Evolutionary conservation across 2,888 invertebrate genomes (phyloP).

Genomic region (Mesopsocus fuscifrons): DNA sequence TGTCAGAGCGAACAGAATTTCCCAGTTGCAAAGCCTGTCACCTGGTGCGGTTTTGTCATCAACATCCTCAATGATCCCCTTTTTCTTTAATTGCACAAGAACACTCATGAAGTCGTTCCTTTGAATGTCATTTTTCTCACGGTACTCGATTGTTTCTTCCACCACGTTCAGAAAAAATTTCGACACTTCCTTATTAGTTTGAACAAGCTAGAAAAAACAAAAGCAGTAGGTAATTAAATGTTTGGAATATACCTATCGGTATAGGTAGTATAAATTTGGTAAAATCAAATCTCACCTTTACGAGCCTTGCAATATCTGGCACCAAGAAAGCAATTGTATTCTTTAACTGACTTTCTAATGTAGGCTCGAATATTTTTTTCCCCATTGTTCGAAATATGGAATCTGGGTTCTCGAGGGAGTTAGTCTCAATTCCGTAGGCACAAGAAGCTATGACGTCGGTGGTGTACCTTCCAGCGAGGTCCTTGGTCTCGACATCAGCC

Average conservation of each 20-base stretch:
- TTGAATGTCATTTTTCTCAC: constrained; percentile 25
- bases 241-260: no score
- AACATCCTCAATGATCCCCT: neutral
- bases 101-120: constrained; percentile 28
- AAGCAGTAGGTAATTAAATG: no score
- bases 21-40: no score
- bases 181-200: constrained; percentile 15
- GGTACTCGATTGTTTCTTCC: constrained; percentile 24
- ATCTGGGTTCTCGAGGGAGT: constrained; percentile 14
- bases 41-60: neutral
- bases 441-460: constrained; percentile 19
- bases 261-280: no score
- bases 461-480: constrained; percentile 16
- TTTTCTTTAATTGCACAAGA: neutral
- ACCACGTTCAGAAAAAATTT: constrained; percentile 24
- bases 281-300: neutral
- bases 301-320: neutral
- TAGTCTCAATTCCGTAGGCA: constrained; percentile 18
- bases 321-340: neutral
- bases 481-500: neutral
- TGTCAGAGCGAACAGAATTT: no score
- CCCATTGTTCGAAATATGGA: constrained; percentile 16
- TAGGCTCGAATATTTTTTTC: constrained; percentile 13
- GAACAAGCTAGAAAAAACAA: no score
- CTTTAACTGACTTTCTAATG: constrained; percentile 12